Conservation (phyloP, 1,140 invertebrate genomes). For the Augochlora pura region DNA sequence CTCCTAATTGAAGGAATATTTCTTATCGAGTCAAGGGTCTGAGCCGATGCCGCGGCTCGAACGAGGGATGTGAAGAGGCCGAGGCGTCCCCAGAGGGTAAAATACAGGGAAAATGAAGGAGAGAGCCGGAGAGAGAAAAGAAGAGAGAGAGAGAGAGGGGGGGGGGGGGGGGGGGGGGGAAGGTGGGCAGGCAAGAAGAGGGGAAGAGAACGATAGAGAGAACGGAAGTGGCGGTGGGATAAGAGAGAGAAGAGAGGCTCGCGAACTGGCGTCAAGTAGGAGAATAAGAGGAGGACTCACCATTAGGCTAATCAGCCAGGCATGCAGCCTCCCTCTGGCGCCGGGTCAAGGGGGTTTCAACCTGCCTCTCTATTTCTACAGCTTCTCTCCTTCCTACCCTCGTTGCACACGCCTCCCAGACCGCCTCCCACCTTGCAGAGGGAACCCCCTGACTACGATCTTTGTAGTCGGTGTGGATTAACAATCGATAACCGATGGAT, state of each 20-base stretch:
- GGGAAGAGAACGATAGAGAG: constrained; percentile 18
- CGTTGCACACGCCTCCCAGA: constrained; percentile 26
- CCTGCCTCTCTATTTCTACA: constrained; percentile 65
- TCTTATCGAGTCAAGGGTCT: constrained; percentile 72
- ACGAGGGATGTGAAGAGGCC: constrained; percentile 50
- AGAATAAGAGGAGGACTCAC: constrained; percentile 74
- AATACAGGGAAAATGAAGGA: background rate
- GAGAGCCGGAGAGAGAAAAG: background rate
- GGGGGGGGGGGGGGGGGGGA: background rate
- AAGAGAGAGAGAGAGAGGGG: constrained; percentile 7
- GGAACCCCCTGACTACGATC: constrained; percentile 31
- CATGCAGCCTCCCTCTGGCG: constrained; percentile 69
- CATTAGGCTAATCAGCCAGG: constrained; percentile 79
- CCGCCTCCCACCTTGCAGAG: constrained; percentile 9
- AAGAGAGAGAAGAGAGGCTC: constrained; percentile 46
- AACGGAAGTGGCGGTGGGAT: constrained; percentile 21
- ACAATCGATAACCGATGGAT: constrained; percentile 22
- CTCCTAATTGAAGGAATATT: constrained; percentile 75
- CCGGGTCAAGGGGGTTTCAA: constrained; percentile 73
- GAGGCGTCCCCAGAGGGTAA: constrained; percentile 47
- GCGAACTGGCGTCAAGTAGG: constrained; percentile 74
- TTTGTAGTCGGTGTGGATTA: constrained; percentile 25
- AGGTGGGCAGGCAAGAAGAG: background rate
- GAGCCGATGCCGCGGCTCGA: constrained; percentile 50
- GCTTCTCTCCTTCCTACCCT: constrained; percentile 51